phyloP scores from a whole-genome alignment of 64 coral and sea anemone species.

The Montipora sp. region DNA sequence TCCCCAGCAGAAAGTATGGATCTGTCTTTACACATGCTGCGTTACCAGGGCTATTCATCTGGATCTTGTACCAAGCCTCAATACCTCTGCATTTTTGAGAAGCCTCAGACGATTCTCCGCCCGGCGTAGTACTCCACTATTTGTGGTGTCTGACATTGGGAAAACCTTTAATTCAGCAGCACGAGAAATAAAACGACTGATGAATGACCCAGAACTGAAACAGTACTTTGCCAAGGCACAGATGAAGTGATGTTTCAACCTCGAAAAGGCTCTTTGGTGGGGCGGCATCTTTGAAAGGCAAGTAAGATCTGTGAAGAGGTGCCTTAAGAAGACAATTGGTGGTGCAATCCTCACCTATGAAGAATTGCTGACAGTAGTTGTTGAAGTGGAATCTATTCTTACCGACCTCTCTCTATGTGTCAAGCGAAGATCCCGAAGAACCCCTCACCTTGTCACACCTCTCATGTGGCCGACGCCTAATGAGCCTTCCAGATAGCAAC shows the following conservation, averaged over 20 bases:
- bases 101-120: slow-evolving; percentile 29
- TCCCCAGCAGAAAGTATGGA: neutral
- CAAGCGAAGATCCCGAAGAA: neutral
- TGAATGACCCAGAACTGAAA: no score
- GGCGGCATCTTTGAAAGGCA: neutral
- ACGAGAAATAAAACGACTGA: neutral
- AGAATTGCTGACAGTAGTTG: slow-evolving; percentile 25
- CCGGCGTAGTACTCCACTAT: neutral
- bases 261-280: neutral
- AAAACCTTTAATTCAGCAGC: slow-evolving; percentile 43
- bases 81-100: slow-evolving; percentile 27
- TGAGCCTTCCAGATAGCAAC: slow-evolving; percentile 8
- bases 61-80: slow-evolving; percentile 41
- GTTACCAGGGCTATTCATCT: slow-evolving; percentile 62
- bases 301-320: slow-evolving; percentile 5
- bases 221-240: no score
- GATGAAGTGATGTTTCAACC: neutral
- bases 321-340: slow-evolving; percentile 23
- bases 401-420: neutral
- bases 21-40: slow-evolving; percentile 57
- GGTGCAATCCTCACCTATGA: slow-evolving; percentile 26
- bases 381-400: slow-evolving; percentile 15
- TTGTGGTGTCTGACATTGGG: slow-evolving; percentile 46
- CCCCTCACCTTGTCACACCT: neutral
- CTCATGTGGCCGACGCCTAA: neutral